These are phyloP conservation scores for Sinocyclocheilus anophthalmus DNA, from an alignment of 2,113 vertebrate species.

Conservation along the genomic window DNA sequence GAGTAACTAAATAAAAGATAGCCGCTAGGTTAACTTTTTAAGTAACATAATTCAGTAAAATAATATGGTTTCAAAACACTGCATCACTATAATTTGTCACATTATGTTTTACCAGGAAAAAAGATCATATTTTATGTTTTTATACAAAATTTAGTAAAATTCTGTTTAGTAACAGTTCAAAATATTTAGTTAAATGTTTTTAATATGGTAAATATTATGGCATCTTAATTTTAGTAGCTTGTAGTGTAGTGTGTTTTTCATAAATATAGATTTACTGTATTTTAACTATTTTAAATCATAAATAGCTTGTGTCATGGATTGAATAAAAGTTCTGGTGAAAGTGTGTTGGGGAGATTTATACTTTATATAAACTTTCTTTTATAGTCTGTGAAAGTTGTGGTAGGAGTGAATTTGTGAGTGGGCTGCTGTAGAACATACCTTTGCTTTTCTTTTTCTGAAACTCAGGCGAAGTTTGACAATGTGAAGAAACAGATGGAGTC, in stretches of 20 bases:
- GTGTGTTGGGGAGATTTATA: not conserved
- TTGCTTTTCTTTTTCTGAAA: conserved; percentile 6
- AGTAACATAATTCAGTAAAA: not conserved
- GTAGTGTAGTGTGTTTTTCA: not conserved
- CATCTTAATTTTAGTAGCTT: not conserved
- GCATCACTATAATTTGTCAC: not conserved
- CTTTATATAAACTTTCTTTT: not conserved
- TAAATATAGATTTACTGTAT: not conserved
- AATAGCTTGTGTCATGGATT: not conserved
- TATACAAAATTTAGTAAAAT: not conserved
- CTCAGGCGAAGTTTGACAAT: conserved; percentile 85
- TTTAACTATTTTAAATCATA: not conserved
- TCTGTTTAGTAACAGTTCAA: not conserved
- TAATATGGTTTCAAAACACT: not conserved
- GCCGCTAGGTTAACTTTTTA: not conserved
- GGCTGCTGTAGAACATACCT: not conserved
- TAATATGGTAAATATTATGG: not conserved
- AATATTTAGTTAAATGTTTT: not conserved
- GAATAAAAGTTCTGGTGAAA: not conserved
- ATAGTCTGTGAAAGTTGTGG: not conserved
- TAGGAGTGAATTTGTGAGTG: not conserved
- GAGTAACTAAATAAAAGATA: not conserved
- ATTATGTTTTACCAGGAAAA: not conserved
- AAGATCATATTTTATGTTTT: not conserved
- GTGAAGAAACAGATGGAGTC: conserved; percentile 90